These are phyloP conservation scores for Drosophila funebris DNA, from an alignment of 1,140 invertebrate species.

Conservation along the genomic window DNA sequence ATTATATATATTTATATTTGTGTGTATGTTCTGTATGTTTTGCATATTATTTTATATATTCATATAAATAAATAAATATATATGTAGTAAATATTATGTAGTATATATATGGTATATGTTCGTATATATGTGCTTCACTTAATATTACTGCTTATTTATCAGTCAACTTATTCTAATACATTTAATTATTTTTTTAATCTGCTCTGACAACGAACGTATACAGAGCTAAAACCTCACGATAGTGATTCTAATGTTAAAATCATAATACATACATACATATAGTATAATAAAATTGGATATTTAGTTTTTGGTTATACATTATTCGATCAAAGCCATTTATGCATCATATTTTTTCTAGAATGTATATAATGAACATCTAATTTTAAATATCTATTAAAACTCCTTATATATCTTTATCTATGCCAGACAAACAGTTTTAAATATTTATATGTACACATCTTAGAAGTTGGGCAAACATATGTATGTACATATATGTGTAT, in stretches of 20 bases:
- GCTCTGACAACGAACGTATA: constrained; percentile 23
- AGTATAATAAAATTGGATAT: background rate
- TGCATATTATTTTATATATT: background rate
- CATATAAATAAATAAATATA: background rate
- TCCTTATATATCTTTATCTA: background rate
- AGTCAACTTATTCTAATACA: constrained; percentile 55
- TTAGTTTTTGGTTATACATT: background rate
- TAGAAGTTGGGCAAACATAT: background rate
- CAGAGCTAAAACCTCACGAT: background rate
- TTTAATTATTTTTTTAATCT: constrained; percentile 18
- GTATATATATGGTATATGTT: background rate
- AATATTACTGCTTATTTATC: constrained; percentile 63
- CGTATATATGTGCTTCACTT: constrained; percentile 39
- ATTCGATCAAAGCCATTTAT: background rate
- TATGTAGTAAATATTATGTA: background rate
- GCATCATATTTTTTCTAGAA: background rate
- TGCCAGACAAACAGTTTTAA: background rate
- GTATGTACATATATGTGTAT: background rate
- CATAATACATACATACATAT: background rate
- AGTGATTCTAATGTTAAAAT: background rate
- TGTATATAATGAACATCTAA: background rate
- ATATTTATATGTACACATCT: background rate
- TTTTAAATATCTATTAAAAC: background rate
- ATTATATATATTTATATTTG: no score
- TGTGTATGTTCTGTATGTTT: background rate